Evolutionary conservation across 2,113 vertebrate genomes (phyloP).

Genomic region (Zootoca vivipara): DNA sequence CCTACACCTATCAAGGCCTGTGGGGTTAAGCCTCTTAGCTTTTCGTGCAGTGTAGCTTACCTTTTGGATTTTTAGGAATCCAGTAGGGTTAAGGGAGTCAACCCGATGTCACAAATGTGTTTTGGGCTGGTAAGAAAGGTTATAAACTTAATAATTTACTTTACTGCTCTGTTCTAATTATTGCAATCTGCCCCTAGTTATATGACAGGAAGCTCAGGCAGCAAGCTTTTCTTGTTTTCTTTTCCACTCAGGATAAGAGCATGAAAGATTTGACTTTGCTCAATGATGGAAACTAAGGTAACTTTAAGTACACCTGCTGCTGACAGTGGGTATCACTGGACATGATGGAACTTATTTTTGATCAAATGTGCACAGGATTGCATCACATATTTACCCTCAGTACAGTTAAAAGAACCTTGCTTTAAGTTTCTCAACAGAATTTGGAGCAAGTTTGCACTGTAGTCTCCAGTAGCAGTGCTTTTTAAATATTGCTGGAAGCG

Average conservation of each 20-base stretch:
- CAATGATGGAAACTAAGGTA: neutral
- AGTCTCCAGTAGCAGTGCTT: neutral
- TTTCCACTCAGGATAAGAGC: neutral
- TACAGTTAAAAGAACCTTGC: neutral
- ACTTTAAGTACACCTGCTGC: too few relatives aligned
- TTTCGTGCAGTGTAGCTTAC: too few relatives aligned
- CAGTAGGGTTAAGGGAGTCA: too few relatives aligned
- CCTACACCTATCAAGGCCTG: too few relatives aligned
- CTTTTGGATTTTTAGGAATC: too few relatives aligned
- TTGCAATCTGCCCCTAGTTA: neutral
- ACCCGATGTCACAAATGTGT: rapidly evolving
- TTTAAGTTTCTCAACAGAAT: neutral
- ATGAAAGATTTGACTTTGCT: neutral
- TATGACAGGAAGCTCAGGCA: neutral
- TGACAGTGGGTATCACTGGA: too few relatives aligned
- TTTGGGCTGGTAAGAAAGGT: neutral
- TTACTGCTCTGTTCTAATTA: neutral
- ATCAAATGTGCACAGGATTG: too few relatives aligned
- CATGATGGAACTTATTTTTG: too few relatives aligned
- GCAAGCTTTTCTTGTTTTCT: neutral
- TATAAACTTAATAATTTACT: neutral
- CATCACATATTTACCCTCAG: neutral
- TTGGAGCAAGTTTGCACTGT: too few relatives aligned
- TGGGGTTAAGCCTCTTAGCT: too few relatives aligned
- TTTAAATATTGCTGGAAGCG: neutral